Evolutionary conservation across 2,888 invertebrate species (phyloP), one percentile per base, ranked within the genome.

Genomic region (Drosophila helvetica): DNA sequence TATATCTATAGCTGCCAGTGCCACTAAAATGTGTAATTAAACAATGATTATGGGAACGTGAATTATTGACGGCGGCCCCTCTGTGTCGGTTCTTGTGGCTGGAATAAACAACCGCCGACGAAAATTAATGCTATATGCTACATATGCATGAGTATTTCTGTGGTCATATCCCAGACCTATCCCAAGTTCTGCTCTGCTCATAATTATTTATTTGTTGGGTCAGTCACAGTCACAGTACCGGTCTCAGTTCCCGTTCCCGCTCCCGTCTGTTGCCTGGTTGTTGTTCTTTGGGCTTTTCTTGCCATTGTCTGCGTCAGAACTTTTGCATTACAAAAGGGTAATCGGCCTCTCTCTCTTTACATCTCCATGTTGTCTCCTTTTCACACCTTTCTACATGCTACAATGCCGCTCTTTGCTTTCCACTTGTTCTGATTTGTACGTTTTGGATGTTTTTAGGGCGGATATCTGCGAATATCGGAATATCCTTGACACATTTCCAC

Each of bases 131-230:
- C 61, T 72, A 33, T 50, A 70, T 48, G 43, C 6, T 15, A 50
- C 15, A 50, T 8, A 4, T 2, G 25, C 6, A 25, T 6, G 25
- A 8, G 8, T 43, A 50, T 53, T 10, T 43, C 27, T 45, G 25
- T 33, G 48, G 48, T 65, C 53, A 50, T 58, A 52, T 80, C 71
- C 78, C 77, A 57, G 78, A 79, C 79, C 80, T 80, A 83, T 70
- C 80, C 75, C 84, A 80, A 80, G 59, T 56, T 73, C 54, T 61
- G 46, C 43, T 38, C 43, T 65, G 52, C 25, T 43, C 69, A 47
- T 68, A 52, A 48, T 64, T 65, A 19, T 72, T 63, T 30, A 22
- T 73, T 73, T 70, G 30, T 69, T 51, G n/a, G 38, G 15, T 15
- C 38, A 38, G 38, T 38, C 30, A 10, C 30, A 30, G 30, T 30